Evolutionary conservation across 1,140 invertebrate genomes (phyloP).

Genomic region (Pemphigus obesinymphae): DNA sequence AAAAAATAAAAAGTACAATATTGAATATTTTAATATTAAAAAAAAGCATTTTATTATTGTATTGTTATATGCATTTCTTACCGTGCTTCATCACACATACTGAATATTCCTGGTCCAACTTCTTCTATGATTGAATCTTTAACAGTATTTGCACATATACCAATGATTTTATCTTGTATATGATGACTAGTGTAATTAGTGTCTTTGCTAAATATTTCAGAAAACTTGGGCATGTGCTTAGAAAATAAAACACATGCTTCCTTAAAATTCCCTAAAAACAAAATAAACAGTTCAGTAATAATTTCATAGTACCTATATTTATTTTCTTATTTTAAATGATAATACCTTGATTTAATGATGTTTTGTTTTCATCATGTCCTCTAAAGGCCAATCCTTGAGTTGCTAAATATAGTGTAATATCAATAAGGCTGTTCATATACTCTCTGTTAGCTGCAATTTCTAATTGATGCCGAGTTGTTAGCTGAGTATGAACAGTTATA

Average conservation of each 20-base stretch:
- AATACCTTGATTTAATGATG: not conserved
- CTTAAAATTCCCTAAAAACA: conserved; percentile 10
- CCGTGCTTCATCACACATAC: conserved; percentile 17
- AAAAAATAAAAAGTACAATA: not conserved
- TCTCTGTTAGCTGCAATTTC: not conserved
- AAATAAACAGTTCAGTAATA: not conserved
- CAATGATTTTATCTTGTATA: not conserved
- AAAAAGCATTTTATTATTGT: not conserved
- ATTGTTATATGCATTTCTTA: not conserved
- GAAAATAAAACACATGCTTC: conserved; percentile 9
- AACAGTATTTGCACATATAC: conserved; percentile 5
- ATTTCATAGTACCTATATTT: not conserved
- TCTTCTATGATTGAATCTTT: conserved; percentile 9
- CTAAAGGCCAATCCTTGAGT: not conserved
- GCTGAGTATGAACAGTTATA: too few species aligned
- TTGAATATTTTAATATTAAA: not conserved
- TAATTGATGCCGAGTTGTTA: not conserved
- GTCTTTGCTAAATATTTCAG: not conserved
- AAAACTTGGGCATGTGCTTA: not conserved
- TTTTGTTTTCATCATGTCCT: not conserved
- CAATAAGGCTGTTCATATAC: not conserved
- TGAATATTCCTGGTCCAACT: not conserved
- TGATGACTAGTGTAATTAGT: conserved; percentile 10
- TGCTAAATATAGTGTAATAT: not conserved
- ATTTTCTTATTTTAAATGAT: not conserved